Conservation (phyloP, 2,888 invertebrate genomes). For the Dexiosoma caninum region DNA sequence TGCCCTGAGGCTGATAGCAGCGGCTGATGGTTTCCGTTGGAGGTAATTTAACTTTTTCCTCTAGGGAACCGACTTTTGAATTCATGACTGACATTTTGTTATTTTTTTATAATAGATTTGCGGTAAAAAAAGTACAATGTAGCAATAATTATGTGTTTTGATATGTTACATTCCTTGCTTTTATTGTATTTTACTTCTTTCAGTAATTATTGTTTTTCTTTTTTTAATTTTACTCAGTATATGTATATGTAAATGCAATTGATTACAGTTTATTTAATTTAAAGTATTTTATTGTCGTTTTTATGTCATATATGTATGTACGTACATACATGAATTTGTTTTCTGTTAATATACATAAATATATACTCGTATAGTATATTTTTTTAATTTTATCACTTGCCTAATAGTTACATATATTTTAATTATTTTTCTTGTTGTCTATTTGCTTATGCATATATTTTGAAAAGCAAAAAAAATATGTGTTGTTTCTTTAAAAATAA, state of each 20-base stretch:
- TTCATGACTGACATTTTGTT: slow-evolving; percentile 68
- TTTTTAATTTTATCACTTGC: slow-evolving; percentile 31
- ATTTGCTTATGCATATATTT: neutral
- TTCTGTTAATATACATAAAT: slow-evolving; percentile 3
- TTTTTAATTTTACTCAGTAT: slow-evolving; percentile 5
- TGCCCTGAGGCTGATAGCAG: slow-evolving; percentile 85
- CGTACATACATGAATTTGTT: no score
- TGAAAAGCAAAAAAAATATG: slow-evolving; percentile 5
- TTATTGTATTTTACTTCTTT: slow-evolving; percentile 17
- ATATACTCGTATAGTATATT: no score
- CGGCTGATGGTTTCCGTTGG: slow-evolving; percentile 77
- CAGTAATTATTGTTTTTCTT: neutral
- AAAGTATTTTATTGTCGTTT: slow-evolving; percentile 21
- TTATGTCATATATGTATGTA: neutral
- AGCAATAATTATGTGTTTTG: slow-evolving; percentile 57
- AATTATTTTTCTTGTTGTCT: slow-evolving; percentile 1
- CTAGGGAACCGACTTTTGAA: slow-evolving; percentile 76
- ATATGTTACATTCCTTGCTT: slow-evolving; percentile 59
- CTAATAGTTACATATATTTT: neutral
- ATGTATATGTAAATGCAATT: slow-evolving; percentile 52
- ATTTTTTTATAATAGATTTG: slow-evolving; percentile 1
- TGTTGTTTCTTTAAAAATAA: slow-evolving; percentile 39
- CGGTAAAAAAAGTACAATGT: neutral
- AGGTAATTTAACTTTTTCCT: slow-evolving; percentile 78
- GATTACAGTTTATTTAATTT: slow-evolving; percentile 31